Conservation (phyloP, 37 sponge, comb jelly and placozoan species). For the Halisarca cf. caerulea region DNA sequence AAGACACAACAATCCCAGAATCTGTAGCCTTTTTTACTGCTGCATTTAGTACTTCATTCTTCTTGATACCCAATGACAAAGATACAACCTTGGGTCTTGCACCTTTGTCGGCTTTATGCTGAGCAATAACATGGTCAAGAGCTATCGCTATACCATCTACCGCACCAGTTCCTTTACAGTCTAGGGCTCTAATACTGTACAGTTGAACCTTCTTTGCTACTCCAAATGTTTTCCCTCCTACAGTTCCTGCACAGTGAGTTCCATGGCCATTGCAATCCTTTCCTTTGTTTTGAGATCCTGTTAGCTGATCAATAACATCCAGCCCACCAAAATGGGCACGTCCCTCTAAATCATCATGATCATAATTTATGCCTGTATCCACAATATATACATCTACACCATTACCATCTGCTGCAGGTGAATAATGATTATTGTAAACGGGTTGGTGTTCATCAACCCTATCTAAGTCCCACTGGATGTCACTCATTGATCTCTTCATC, state of each 20-base stretch:
- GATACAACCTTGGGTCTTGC: conserved; percentile 52
- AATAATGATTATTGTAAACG: conserved; percentile 41
- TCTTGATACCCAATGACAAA: conserved; percentile 68
- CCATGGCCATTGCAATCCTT: conserved; percentile 82
- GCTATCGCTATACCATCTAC: conserved; percentile 69
- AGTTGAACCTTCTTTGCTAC: conserved; percentile 66
- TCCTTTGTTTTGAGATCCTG: conserved; percentile 50
- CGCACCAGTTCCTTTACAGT: conserved; percentile 67
- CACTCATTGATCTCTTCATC: not conserved
- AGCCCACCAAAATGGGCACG: conserved; percentile 70
- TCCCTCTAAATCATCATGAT: conserved; percentile 66
- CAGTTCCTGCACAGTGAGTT: conserved; percentile 74
- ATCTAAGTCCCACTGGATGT: conserved; percentile 75
- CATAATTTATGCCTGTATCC: conserved; percentile 69
- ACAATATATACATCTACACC: conserved; percentile 65
- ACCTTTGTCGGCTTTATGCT: not conserved
- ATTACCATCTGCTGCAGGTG: conserved; percentile 58
- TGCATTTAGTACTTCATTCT: conserved; percentile 17
- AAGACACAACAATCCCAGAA: conserved; percentile 45
- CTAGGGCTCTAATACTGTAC: conserved; percentile 61
- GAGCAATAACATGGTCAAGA: conserved; percentile 56
- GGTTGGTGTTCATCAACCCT: conserved; percentile 63
- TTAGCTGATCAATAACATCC: conserved; percentile 67
- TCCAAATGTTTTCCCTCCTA: conserved; percentile 71
- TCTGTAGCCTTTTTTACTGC: conserved; percentile 42